phyloP scores from a whole-genome alignment of 2,888 invertebrate genomes.

The Chrysolina haemoptera region DNA sequence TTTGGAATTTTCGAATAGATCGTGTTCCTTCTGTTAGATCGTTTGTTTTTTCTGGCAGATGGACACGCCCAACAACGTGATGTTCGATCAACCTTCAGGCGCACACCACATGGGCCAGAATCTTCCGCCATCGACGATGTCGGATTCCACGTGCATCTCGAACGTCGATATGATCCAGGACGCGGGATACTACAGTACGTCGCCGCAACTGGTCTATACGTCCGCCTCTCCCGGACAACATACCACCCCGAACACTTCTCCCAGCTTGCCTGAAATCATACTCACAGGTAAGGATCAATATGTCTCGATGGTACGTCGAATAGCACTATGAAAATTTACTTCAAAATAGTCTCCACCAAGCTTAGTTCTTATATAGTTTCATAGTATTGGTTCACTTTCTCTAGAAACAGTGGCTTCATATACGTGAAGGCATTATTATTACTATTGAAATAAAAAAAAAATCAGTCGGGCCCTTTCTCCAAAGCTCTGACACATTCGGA shows the following conservation, averaged over 20 bases:
- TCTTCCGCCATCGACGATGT: conserved; percentile 66
- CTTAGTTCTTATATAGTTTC: too few species aligned
- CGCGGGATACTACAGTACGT: conserved; percentile 75
- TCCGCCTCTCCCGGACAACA: conserved; percentile 72
- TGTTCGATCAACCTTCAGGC: conserved; percentile 54
- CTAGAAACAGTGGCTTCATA: too few species aligned
- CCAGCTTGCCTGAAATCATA: conserved; percentile 86
- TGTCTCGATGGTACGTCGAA: neutral
- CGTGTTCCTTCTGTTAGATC: neutral
- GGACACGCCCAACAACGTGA: conserved; percentile 70
- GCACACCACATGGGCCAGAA: conserved; percentile 57
- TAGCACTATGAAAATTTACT: too few species aligned
- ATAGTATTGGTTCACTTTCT: too few species aligned
- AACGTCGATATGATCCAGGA: conserved; percentile 65
- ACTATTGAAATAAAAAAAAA: too few species aligned
- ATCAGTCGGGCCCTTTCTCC: too few species aligned
- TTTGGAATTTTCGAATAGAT: too few species aligned
- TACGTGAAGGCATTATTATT: too few species aligned
- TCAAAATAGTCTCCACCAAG: too few species aligned
- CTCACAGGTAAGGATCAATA: conserved; percentile 78
- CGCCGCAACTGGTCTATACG: conserved; percentile 72
- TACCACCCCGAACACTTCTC: conserved; percentile 82
- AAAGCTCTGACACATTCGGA: too few species aligned
- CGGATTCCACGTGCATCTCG: conserved; percentile 58
- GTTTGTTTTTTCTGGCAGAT: conserved; percentile 65